A percentile compares a stretch with the other conserved stretches of the same genome.
These are phyloP conservation scores for Apamea epomidion DNA, from an alignment of 2,888 invertebrate genomes.

Conservation along the genomic window DNA sequence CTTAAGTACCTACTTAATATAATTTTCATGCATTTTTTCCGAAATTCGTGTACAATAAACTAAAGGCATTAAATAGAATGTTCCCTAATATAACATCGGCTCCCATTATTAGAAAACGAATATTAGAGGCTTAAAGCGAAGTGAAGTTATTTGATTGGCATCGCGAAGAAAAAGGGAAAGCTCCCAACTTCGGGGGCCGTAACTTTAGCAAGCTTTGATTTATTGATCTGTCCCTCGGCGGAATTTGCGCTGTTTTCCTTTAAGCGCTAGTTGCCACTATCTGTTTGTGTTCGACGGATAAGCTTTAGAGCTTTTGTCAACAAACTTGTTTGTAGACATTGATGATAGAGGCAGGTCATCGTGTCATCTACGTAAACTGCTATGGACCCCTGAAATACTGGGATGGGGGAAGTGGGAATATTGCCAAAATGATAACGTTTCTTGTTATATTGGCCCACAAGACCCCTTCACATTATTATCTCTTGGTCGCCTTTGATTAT, in stretches of 20 bases:
- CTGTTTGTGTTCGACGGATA: slow-evolving; percentile 43
- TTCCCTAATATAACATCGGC: slow-evolving; percentile 36
- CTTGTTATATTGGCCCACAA: not conserved
- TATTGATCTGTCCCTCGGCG: slow-evolving; percentile 56
- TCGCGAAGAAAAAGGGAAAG: slow-evolving; percentile 54
- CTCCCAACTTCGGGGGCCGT: slow-evolving; percentile 47
- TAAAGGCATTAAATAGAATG: slow-evolving; percentile 10
- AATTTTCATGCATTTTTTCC: slow-evolving; percentile 11
- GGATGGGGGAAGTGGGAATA: not conserved
- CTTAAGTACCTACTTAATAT: slow-evolving; percentile 1
- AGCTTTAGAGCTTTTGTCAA: slow-evolving; percentile 45
- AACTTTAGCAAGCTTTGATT: slow-evolving; percentile 57
- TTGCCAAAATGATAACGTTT: not conserved
- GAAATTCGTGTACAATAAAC: slow-evolving; percentile 5
- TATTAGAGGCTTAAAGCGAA: slow-evolving; percentile 44
- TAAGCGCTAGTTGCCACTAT: slow-evolving; percentile 46
- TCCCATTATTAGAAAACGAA: slow-evolving; percentile 42
- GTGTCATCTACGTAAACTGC: slow-evolving; percentile 3
- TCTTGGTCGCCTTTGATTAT: slow-evolving; percentile 6
- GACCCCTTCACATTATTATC: slow-evolving; percentile 2
- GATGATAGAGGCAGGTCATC: slow-evolving; percentile 19
- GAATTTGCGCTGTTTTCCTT: slow-evolving; percentile 38
- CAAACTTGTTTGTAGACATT: slow-evolving; percentile 37
- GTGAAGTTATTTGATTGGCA: slow-evolving; percentile 61
- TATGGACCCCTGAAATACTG: not conserved